Evolutionary conservation across 1,140 invertebrate genomes (phyloP).

Genomic region (Drosophila watanabei): DNA sequence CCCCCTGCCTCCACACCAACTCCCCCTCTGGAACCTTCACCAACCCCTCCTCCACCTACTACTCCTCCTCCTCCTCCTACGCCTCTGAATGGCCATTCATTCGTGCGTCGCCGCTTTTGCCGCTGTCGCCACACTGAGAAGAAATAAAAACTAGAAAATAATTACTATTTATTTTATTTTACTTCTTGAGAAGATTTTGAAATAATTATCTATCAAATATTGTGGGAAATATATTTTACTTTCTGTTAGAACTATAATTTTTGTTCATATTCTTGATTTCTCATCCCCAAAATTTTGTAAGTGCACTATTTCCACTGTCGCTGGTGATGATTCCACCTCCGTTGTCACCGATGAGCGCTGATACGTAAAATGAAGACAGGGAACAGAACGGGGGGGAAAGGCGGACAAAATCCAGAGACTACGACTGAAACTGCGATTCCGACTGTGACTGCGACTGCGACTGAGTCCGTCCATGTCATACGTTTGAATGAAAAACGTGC

Average conservation of each 20-base stretch:
- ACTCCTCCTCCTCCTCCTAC: conserved; percentile 15
- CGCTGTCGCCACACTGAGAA: conserved; percentile 4
- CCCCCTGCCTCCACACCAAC: conserved; percentile 20
- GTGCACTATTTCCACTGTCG: conserved; percentile 8
- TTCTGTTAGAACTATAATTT: background rate
- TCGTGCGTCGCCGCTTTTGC: conserved; percentile 56
- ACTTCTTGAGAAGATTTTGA: no score
- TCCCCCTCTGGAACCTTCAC: conserved; percentile 4
- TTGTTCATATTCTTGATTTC: background rate
- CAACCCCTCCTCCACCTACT: conserved; percentile 7
- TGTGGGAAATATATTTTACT: background rate
- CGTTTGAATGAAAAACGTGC: conserved; percentile 83
- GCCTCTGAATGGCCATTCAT: conserved; percentile 68
- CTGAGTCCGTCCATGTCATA: conserved; percentile 68
- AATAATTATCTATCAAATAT: background rate
- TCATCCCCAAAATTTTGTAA: background rate
- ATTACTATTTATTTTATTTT: no score
- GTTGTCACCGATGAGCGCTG: conserved; percentile 81
- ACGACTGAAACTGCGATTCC: conserved; percentile 33
- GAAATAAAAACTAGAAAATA: background rate
- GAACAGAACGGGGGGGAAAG: background rate
- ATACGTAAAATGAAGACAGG: conserved; percentile 70
- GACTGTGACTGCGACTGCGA: conserved; percentile 43
- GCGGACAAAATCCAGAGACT: conserved; percentile 39
- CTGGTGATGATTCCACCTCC: conserved; percentile 35